Percentiles rank a stretch among this genome's conserved stretches.
Conservation (phyloP, 2,113 vertebrate species). For the Zosterops hypoxanthus region DNA sequence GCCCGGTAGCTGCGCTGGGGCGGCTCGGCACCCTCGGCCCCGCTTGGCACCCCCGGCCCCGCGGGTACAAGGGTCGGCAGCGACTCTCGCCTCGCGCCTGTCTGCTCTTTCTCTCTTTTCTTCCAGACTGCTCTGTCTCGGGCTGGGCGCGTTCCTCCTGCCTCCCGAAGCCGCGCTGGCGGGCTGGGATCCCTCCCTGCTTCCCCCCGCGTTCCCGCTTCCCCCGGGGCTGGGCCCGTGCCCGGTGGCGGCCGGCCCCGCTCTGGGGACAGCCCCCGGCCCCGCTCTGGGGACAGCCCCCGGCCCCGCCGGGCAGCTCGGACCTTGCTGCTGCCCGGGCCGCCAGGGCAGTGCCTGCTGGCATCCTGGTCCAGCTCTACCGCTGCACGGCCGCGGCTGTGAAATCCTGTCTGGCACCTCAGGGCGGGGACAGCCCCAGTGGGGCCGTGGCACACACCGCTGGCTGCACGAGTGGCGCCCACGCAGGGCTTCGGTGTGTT, state of each 20-base stretch:
- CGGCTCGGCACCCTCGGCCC: too few species aligned
- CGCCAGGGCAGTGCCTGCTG: fast-evolving
- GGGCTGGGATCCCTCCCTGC: background rate
- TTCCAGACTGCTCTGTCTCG: constrained; percentile 31
- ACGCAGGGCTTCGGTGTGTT: fast-evolving
- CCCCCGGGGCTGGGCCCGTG: background rate
- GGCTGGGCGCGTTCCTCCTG: constrained; percentile 11
- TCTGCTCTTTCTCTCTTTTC: constrained; percentile 24
- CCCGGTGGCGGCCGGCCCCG: background rate
- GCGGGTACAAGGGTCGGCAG: background rate
- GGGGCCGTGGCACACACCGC: fast-evolving
- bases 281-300: background rate
- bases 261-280: too few species aligned
- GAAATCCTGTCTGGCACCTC: background rate
- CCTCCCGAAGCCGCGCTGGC: background rate
- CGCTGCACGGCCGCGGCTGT: background rate
- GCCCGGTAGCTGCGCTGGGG: too few species aligned
- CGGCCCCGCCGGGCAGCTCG: fast-evolving
- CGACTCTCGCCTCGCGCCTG: background rate
- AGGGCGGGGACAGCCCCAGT: fast-evolving
- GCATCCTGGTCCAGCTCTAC: background rate
- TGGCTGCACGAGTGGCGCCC: background rate
- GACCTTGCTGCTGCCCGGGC: background rate
- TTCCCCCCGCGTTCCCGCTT: background rate
- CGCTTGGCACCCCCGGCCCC: too few species aligned